Conservation (phyloP, 2,113 vertebrate genomes). For the Pseudorhombus dupliciocellatus region DNA sequence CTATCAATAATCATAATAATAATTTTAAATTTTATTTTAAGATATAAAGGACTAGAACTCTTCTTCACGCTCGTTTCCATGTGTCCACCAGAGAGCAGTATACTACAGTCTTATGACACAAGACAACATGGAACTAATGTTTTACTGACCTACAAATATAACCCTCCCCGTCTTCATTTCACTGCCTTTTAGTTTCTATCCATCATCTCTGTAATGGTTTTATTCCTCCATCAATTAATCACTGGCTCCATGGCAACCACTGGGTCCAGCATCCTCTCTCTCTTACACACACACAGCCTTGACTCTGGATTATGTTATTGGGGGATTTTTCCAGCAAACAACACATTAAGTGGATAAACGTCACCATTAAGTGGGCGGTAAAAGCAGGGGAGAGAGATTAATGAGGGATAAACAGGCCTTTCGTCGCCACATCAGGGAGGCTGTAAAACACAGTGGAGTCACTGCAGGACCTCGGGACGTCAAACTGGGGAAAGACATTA, state of each 20-base stretch:
- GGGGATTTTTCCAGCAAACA: slow-evolving; percentile 47
- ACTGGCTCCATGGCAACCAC: slow-evolving; percentile 45
- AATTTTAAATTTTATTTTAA: too few species aligned
- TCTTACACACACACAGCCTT: slow-evolving; percentile 15
- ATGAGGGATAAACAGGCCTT: slow-evolving; percentile 64
- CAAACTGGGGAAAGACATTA: slow-evolving; percentile 41
- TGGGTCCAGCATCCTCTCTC: not conserved
- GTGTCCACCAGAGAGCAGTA: slow-evolving; percentile 48
- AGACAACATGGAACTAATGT: not conserved
- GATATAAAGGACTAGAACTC: not conserved
- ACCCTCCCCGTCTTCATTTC: not conserved
- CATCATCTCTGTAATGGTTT: slow-evolving; percentile 9
- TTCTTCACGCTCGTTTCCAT: not conserved
- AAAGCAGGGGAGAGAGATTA: slow-evolving; percentile 61
- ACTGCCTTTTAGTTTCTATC: not conserved
- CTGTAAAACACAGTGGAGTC: slow-evolving; percentile 44
- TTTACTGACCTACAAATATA: not conserved
- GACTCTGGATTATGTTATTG: slow-evolving; percentile 60
- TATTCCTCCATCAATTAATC: slow-evolving; percentile 37
- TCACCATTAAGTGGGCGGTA: slow-evolving; percentile 43
- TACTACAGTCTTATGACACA: slow-evolving; percentile 2
- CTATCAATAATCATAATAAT: too few species aligned
- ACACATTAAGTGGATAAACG: slow-evolving; percentile 60
- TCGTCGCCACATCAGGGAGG: slow-evolving; percentile 39
- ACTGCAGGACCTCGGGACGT: slow-evolving; percentile 23